A percentile compares a stretch with the other conserved stretches of the same genome.
Conservation (phyloP, 2,797 vertebrate species). For the Holocentrus rufus region DNA sequence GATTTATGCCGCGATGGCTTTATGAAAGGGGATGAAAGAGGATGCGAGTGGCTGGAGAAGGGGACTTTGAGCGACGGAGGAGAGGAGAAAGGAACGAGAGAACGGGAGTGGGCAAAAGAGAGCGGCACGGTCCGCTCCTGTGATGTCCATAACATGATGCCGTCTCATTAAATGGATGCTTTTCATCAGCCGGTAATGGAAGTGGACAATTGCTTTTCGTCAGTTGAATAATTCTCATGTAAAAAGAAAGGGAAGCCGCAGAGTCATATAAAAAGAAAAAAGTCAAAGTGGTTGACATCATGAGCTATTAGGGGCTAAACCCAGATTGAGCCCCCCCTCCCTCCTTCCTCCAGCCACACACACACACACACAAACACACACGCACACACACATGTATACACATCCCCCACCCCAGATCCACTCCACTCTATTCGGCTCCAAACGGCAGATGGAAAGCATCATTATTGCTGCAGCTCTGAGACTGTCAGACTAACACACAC, state of each 20-base stretch:
- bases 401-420: constrained; percentile 20
- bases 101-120: constrained; percentile 28
- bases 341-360: not conserved
- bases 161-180: constrained; percentile 35
- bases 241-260: constrained; percentile 22
- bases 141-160: constrained; percentile 24
- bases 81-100: constrained; percentile 8
- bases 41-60: constrained; percentile 40
- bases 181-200: constrained; percentile 41
- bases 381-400: not conserved
- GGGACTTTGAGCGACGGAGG: not conserved
- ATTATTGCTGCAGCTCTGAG: constrained; percentile 66
- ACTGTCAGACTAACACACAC: constrained; percentile 23
- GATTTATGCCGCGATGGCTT: constrained; percentile 72
- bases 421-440: constrained; percentile 31
- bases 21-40: constrained; percentile 75
- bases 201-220: constrained; percentile 37
- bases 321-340: constrained; percentile 55
- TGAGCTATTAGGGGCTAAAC: constrained; percentile 58
- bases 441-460: constrained; percentile 74
- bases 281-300: constrained; percentile 40
- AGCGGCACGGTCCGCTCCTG: constrained; percentile 7
- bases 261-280: constrained; percentile 46
- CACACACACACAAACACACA: not conserved
- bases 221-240: constrained; percentile 25